phyloP scores from a whole-genome alignment of 2,888 invertebrate species.

The Timandra comae region DNA sequence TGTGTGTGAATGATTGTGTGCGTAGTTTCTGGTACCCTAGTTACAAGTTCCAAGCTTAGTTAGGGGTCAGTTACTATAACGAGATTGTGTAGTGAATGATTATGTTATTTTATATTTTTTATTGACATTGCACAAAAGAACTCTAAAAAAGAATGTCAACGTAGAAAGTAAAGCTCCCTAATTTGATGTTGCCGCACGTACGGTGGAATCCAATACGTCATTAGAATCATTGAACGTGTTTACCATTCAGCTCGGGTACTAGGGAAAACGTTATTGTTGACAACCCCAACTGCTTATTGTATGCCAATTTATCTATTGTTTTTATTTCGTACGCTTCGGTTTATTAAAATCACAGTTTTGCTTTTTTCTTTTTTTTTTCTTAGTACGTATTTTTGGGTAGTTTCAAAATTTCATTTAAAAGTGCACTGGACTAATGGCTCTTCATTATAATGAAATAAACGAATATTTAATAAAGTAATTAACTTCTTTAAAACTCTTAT shows the following conservation, averaged over 20 bases:
- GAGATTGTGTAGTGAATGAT: no score
- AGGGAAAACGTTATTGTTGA: constrained; percentile 26
- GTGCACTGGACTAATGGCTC: not conserved
- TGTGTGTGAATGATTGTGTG: no score
- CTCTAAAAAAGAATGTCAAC: constrained; percentile 13
- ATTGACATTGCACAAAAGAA: constrained; percentile 4
- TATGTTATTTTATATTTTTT: no score
- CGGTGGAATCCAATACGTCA: constrained; percentile 22
- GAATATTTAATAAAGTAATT: no score
- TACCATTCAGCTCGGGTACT: constrained; percentile 32
- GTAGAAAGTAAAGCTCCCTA: constrained; percentile 19
- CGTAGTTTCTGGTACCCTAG: no score
- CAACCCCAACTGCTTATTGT: constrained; percentile 11
- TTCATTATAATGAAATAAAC: no score
- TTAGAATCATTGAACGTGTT: constrained; percentile 18
- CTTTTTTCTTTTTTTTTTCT: no score
- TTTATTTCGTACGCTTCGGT: not conserved
- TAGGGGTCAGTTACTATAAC: no score
- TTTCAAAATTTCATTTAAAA: not conserved
- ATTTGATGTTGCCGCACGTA: constrained; percentile 26
- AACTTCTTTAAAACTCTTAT: no score
- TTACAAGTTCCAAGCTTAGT: no score
- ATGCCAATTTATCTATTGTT: constrained; percentile 9
- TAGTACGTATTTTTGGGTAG: not conserved
- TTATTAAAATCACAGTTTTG: constrained; percentile 1